Evolutionary conservation across 2,888 invertebrate genomes (phyloP), one percentile per base, ranked within the genome.

Genomic region (Clusia tigrina): DNA sequence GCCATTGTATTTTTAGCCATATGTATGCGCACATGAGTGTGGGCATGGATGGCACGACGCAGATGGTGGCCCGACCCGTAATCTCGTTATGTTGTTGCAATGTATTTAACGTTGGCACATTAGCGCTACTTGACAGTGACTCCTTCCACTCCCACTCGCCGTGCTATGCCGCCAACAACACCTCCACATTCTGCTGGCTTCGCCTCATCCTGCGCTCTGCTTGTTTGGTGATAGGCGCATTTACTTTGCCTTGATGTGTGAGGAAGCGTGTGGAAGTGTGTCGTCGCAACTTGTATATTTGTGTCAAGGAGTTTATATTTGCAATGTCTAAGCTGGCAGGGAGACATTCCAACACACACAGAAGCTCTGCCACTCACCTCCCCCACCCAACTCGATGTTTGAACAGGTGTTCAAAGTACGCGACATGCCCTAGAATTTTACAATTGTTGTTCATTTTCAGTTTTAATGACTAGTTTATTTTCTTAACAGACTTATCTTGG

Each of bases 221-320:
- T 3, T 17, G 6, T 42, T n/a, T n/a, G n/a, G n/a, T 42, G 32
- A 32, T 9, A 42, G 42, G n/a, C 12, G 42, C 42, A 17, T 42
- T 42, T 42, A n/a, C n/a, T n/a, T n/a, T n/a, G n/a, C n/a, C n/a
- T n/a, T n/a, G n/a, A n/a, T 42, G 42, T 42, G n/a, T 42, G n/a
- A 15, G 42, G 18, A 37, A 24, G 54, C 38, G 58, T 58, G 46
- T 54, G 42, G 18, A 37, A 24, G 54, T 52, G 58, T 58, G 46
- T 54, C 54, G 67, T 68, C n/a, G n/a, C n/a, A n/a, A n/a, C n/a
- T n/a, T n/a, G n/a, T n/a, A n/a, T 77, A 76, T 78, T 75, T 76
- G 75, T 76, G 76, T 78, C 76, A 76, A 76, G 78, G 74, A 78
- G 78, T 77, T 78, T 73, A 76, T n/a, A n/a, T 78, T 78, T 42